Base-by-base conservation (phyloP, 2,888 invertebrate genomes). In the Chloroclysta siterata region DNA sequence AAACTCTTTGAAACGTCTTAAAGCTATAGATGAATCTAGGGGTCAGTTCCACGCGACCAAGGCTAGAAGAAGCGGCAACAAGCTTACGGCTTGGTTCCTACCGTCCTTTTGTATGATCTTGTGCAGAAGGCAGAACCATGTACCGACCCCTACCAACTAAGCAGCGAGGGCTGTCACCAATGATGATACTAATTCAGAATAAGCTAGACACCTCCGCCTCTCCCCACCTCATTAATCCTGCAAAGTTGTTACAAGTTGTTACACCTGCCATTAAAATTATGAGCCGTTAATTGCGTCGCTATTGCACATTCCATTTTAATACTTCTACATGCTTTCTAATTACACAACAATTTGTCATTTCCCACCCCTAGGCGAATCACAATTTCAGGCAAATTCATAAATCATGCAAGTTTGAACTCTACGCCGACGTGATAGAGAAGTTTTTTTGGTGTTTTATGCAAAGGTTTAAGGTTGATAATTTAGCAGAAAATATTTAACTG, bases 271-370 rank as follows among this genome's bases (percentile, higher is more conserved):
- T 68, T 63, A 66, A 68, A 69, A 67, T 67, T 67, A 68, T 61
- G 66, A 65, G 65, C 61, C 61, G 65, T 62, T 69, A 69, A 71
- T 66, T 61, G 53, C 65, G 61, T 60, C 59, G 54, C 66, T 65
- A 58, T 61, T 69, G 66, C 67, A 69, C 65, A 71, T 71, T 68
- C 66, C 68, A 63, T 66, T 69, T 68, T 65, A 69, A 70, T 71
- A 66, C 70, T 66, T 61, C 61, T 70, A 71, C 71, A 69, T 66
- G 66, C 65, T 71, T 69, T 67, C 65, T 70, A 72, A 71, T 72
- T 72, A 70, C 63, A 60, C 59, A 65, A 67, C 71, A 68, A 69
- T 72, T 71, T 73, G 71, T 73, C 72, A 73, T 69, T 66, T 62
- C 44, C 57, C 67, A 62, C 72, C 72, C 67, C 64, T 60, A 61